Percentiles rank a stretch among this genome's conserved stretches.
These are phyloP conservation scores for Trissonchulus sp. DNA, from an alignment of 2,888 invertebrate genomes.

Conservation along the genomic window DNA sequence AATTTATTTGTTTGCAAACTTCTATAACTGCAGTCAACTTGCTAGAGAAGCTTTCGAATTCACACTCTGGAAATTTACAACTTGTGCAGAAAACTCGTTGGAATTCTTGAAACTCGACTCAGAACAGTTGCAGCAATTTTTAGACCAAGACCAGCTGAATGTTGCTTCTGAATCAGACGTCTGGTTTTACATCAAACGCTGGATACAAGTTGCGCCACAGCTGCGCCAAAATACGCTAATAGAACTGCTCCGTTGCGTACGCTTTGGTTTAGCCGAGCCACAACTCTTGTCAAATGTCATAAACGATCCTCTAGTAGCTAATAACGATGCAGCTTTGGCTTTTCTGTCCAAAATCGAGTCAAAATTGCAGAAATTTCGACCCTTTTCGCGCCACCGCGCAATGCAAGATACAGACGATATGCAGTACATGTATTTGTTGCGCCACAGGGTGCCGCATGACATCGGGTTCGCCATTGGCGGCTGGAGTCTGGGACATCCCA, in stretches of 20 bases:
- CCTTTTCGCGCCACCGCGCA: not conserved
- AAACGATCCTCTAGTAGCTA: not conserved
- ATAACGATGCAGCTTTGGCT: not conserved
- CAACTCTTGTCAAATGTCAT: not conserved
- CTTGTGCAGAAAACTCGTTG: not conserved
- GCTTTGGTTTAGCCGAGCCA: not conserved
- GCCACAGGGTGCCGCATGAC: conserved; percentile 63
- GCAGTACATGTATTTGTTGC: not conserved
- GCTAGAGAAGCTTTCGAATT: not conserved
- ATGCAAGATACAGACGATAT: not conserved
- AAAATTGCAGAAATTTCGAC: not conserved
- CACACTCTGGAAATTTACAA: conserved; percentile 22
- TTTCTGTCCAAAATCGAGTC: not conserved
- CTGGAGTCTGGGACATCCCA: conserved; percentile 70
- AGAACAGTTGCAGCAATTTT: not conserved
- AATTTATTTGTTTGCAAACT: conserved; percentile 21
- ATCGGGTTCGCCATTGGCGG: conserved; percentile 58
- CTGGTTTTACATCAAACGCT: not conserved
- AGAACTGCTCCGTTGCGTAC: not conserved
- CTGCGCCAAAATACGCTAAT: not conserved
- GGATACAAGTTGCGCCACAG: not conserved
- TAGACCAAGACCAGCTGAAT: conserved; percentile 22
- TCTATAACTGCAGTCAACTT: not conserved
- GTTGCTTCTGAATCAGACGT: not conserved
- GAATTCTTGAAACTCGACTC: not conserved